Base-by-base conservation (phyloP, 2,888 invertebrate genomes). In the Cephonodes hylas region DNA sequence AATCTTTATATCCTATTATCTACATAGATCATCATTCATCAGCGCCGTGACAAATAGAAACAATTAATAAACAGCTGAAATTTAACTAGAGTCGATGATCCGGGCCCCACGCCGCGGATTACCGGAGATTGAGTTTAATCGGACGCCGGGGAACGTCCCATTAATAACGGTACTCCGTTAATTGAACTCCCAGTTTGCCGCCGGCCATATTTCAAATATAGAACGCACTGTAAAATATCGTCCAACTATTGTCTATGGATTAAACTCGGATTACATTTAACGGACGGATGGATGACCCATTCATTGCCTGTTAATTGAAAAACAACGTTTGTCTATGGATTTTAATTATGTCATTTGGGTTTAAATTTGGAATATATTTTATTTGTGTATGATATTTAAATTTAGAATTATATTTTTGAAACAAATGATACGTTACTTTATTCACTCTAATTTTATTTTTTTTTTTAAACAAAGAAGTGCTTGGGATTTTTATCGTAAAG, bases 81-180 rank as follows among this genome's bases (percentile, higher is more conserved):
- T 66, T 73, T 68, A 75, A 74, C 65, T 44, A 58, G 25, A 63
- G 58, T 60, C 66, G 64, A 67, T 67, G 66, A 34, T 68, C 73
- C 70, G 75, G 73, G 73, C 65, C 77, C 68, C 73, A 73, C 72
- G 76, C 76, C 86, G 83, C 88, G 88, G 90, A 89, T 89, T 85
- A 88, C 87, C 80, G 88, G 88, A 87, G 89, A 89, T 90, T 89
- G 89, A 83, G 86, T 87, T 86, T 89, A 89, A 89, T 89, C 88
- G 89, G 84, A 81, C 82, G 79, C 81, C 81, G 79, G 84, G 84
- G 83, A 83, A 78, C 84, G 80, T 73, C 77, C 88, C 90, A 90
- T 91, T 89, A 87, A 90, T 91, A 89, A 89, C 88, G 80, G 80
- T 73, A 78, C 82, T 81, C 81, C 80, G 88, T 90, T 90, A 90